phyloP scores from a whole-genome alignment of 2,888 invertebrate species.

The Morpho helenor region DNA sequence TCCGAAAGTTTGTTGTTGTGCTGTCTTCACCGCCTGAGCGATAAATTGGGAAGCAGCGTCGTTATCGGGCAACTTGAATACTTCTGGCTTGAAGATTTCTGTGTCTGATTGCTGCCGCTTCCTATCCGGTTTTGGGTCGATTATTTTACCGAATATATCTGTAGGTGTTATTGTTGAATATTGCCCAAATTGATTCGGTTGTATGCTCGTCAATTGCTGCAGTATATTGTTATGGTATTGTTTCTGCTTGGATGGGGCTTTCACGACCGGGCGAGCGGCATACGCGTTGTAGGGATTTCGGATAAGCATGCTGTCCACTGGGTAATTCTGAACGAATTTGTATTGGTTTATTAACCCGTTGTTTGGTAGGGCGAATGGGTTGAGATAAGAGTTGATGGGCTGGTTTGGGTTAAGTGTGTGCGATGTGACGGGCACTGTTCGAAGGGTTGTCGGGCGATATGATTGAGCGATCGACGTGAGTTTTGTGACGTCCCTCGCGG shows the following conservation, averaged over 20 bases:
- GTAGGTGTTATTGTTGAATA: slow-evolving; percentile 55
- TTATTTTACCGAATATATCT: slow-evolving; percentile 55
- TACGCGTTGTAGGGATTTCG: slow-evolving; percentile 64
- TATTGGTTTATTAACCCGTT: slow-evolving; percentile 50
- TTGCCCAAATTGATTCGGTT: slow-evolving; percentile 61
- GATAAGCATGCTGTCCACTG: slow-evolving; percentile 55
- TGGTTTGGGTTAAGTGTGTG: slow-evolving; percentile 53
- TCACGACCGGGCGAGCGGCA: slow-evolving; percentile 55
- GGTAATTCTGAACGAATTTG: slow-evolving; percentile 66
- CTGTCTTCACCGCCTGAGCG: slow-evolving; percentile 64
- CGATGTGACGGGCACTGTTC: slow-evolving; percentile 48
- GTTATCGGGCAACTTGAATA: slow-evolving; percentile 62
- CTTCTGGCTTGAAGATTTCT: slow-evolving; percentile 65
- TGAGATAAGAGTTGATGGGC: slow-evolving; percentile 68
- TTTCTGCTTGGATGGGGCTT: slow-evolving; percentile 59
- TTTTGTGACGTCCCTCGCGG: slow-evolving; percentile 61
- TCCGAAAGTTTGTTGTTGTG: slow-evolving; percentile 51
- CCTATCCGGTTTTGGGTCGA: slow-evolving; percentile 51
- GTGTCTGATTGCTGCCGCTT: slow-evolving; percentile 36
- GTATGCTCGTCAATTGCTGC: slow-evolving; percentile 61
- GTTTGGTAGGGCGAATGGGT: slow-evolving; percentile 60
- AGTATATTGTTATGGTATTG: slow-evolving; percentile 50
- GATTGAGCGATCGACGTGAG: slow-evolving; percentile 70
- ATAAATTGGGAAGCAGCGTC: slow-evolving; percentile 57
- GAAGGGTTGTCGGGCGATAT: slow-evolving; percentile 64